A percentile compares a stretch with the other conserved stretches of the same genome.
These are phyloP conservation scores for Rhinatrema bivittatum DNA, from an alignment of 2,797 vertebrate genomes.

Conservation along the genomic window DNA sequence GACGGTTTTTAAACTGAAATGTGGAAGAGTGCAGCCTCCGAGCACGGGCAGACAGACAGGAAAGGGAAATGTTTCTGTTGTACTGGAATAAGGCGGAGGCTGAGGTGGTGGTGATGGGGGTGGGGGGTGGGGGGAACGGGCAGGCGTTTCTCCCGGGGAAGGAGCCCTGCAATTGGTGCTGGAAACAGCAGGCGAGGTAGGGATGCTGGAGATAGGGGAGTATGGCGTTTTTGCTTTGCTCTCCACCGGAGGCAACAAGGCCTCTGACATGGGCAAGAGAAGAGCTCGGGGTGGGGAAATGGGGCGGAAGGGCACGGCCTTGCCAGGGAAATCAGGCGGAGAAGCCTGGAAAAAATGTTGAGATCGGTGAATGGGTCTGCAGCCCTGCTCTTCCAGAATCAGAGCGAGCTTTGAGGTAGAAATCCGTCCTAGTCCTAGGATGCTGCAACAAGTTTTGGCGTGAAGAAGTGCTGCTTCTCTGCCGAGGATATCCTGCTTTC, in stretches of 20 bases:
- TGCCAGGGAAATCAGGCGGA: too few relatives aligned
- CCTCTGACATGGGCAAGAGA: constrained; percentile 15
- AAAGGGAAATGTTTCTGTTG: constrained; percentile 5
- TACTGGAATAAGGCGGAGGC: constrained; percentile 29
- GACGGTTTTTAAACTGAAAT: constrained; percentile 32
- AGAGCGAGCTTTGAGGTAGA: constrained; percentile 5
- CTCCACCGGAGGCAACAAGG: constrained; percentile 12
- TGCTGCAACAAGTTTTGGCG: constrained; percentile 38
- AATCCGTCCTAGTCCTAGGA: constrained; percentile 7
- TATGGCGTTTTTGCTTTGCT: constrained; percentile 28
- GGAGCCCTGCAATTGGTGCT: constrained; percentile 34
- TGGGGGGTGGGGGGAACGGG: constrained; percentile 13
- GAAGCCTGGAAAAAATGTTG: too few relatives aligned
- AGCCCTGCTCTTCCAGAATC: too few relatives aligned
- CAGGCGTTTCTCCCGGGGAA: constrained; percentile 38
- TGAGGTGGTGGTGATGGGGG: too few relatives aligned
- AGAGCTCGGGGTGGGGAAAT: constrained; percentile 15
- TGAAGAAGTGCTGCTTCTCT: constrained; percentile 9
- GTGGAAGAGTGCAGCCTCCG: constrained; percentile 20
- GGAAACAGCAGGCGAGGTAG: constrained; percentile 15
- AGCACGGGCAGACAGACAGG: constrained; percentile 10
- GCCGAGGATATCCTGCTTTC: constrained; percentile 3
- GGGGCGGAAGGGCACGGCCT: not conserved
- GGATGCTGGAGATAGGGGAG: constrained; percentile 22
- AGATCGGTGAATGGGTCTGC: constrained; percentile 17